Evolutionary conservation across 2,797 vertebrate genomes (phyloP), one percentile per base, ranked within the genome.

Genomic region (Hafferia zeledoni): DNA sequence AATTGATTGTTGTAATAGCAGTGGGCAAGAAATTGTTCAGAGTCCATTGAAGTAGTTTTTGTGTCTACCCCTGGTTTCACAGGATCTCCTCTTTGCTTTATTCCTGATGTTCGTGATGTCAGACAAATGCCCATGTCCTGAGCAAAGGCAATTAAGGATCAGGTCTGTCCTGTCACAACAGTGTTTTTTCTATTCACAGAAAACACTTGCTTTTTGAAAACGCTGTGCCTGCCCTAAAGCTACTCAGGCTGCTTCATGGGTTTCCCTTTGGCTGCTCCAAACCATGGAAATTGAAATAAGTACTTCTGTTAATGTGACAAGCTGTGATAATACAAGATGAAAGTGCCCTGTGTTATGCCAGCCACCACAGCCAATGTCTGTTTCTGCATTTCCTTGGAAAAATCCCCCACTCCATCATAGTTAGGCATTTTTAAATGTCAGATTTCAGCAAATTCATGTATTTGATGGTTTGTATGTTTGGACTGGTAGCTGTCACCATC

Each of bases 261-360:
- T 92, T 90, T 86, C 22, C 16, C 72, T 87, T 93, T 87, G 57
- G 60, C 70, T 61, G 41, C 50, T 89, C 60, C 56, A 84, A 90
- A 87, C 15, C 24, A 10, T 90, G 46, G 17, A 67, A 90, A 90
- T 56, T 64, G 63, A 80, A 89, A 76, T 67, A 70, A 93, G 24
- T 91, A 37, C 17, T 82, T 79, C 68, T 87, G 71, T 70, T 94
- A 80, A 89, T 37, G 41, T 67, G 56, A 60, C 65, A 74, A 68
- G 39, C 59, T 70, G 47, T 68, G 83, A 41, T 74, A 80, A 76
- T 39, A 23, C 25, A 47, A 56, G 60, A 53, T 83, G 68, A 41
- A 95, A 77, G 60, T 33, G 37, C 37, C 41, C 59, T 46, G 37
- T 0, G 0, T 80, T 87, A 14, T 10, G 14, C 70, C 53, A 37